phyloP scores from a whole-genome alignment of 2,797 vertebrate species.

The Muraenolepis orangiensis region DNA sequence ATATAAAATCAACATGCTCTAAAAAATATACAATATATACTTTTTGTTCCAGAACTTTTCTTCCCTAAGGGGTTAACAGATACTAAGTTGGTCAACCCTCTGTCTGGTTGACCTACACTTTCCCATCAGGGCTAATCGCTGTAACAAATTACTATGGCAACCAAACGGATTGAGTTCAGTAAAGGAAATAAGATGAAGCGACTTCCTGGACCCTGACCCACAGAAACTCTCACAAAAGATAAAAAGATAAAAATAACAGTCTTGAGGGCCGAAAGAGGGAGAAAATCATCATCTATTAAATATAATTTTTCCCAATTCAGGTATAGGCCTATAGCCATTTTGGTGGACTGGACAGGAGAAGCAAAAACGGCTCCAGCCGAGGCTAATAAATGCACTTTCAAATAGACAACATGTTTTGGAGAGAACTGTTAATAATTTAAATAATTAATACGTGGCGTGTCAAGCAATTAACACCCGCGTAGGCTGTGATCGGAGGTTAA shows the following conservation, averaged over 20 bases:
- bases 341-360: neutral
- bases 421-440: neutral
- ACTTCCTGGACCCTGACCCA: neutral
- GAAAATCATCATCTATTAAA: neutral
- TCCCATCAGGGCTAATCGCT: conserved; percentile 1
- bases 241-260: no score
- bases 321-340: neutral
- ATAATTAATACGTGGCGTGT: neutral
- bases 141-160: conserved; percentile 40
- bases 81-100: conserved; percentile 2
- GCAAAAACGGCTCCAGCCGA: neutral
- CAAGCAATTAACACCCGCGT: neutral
- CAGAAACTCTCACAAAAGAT: no score
- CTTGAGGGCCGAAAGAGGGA: neutral
- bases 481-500: neutral
- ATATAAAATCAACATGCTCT: neutral
- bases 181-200: conserved; percentile 19
- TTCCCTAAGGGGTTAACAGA: neutral
- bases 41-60: neutral
- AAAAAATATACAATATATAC: neutral
- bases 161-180: conserved; percentile 18
- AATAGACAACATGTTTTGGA: neutral
- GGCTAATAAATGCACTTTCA: neutral
- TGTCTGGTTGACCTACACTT: conserved; percentile 9
- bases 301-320: neutral